phyloP scores from a whole-genome alignment of 23 tunicate species.

The Phallusia fumigata region DNA sequence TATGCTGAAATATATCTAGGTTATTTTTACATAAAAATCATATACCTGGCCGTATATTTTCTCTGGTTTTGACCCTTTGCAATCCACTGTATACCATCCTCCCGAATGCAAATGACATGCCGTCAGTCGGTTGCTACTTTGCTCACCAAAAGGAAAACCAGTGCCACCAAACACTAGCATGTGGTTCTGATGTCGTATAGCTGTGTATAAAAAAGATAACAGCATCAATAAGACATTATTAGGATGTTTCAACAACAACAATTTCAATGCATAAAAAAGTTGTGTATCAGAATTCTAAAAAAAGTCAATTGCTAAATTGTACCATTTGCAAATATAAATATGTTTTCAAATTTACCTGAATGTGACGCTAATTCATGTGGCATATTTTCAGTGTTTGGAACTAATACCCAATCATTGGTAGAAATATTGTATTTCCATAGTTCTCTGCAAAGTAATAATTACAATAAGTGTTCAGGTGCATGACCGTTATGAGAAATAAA shows the following conservation, averaged over 20 bases:
- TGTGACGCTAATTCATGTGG: constrained; percentile 78
- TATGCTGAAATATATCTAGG: too few species aligned
- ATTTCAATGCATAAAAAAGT: too few species aligned
- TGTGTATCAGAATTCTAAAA: too few species aligned
- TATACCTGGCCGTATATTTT: constrained; percentile 77
- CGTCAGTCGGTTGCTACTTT: constrained; percentile 60
- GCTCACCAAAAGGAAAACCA: constrained; percentile 66
- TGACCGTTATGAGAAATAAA: neutral
- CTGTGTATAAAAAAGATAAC: neutral
- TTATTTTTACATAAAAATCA: too few species aligned
- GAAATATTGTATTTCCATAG: constrained; percentile 63
- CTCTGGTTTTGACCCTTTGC: constrained; percentile 57
- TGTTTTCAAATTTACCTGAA: constrained; percentile 60
- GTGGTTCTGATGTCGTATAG: constrained; percentile 10
- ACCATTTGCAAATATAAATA: too few species aligned
- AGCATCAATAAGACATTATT: too few species aligned
- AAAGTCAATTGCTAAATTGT: too few species aligned
- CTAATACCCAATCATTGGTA: constrained; percentile 41
- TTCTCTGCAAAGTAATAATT: constrained; percentile 43
- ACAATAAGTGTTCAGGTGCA: neutral
- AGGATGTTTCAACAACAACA: too few species aligned
- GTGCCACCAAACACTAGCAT: constrained; percentile 80
- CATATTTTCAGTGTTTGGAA: constrained; percentile 45
- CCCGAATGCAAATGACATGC: constrained; percentile 49
- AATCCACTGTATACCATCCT: constrained; percentile 36